Conservation (phyloP, 2,888 invertebrate genomes). For the Operophtera brumata region DNA sequence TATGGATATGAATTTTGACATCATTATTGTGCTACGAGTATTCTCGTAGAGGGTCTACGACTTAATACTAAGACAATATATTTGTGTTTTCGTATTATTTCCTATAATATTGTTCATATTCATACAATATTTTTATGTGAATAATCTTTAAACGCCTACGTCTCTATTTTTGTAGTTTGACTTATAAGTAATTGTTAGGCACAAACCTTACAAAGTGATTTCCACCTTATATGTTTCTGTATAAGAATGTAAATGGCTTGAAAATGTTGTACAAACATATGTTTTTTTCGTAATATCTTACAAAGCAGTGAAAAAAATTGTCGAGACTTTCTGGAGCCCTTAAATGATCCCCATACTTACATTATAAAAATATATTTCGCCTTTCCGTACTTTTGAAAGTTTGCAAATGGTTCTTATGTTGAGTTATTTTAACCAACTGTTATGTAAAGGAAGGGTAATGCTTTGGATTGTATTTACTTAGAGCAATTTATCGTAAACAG, state of each 20-base stretch:
- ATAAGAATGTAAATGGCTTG: not conserved
- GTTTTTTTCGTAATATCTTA: constrained; percentile 9
- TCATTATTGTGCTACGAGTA: too few species aligned
- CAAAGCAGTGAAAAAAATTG: constrained; percentile 27
- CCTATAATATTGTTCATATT: constrained; percentile 16
- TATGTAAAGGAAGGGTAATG: too few species aligned
- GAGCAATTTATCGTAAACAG: too few species aligned
- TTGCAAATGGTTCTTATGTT: not conserved
- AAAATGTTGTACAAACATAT: constrained; percentile 4
- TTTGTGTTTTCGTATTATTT: constrained; percentile 1
- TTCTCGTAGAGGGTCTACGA: too few species aligned
- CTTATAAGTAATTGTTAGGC: constrained; percentile 20
- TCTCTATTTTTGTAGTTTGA: constrained; percentile 19
- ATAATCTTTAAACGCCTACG: constrained; percentile 27
- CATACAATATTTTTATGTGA: constrained; percentile 22
- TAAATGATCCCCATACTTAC: constrained; percentile 9
- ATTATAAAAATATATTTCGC: constrained; percentile 13
- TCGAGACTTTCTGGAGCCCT: constrained; percentile 28
- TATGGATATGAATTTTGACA: too few species aligned
- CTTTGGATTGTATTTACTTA: too few species aligned
- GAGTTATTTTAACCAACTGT: too few species aligned
- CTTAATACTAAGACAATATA: too few species aligned
- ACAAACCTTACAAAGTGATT: not conserved
- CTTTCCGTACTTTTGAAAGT: not conserved
- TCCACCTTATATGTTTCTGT: not conserved